Evolutionary conservation across 2,797 vertebrate species (phyloP).

Genomic region (Galagoides demidoff): DNA sequence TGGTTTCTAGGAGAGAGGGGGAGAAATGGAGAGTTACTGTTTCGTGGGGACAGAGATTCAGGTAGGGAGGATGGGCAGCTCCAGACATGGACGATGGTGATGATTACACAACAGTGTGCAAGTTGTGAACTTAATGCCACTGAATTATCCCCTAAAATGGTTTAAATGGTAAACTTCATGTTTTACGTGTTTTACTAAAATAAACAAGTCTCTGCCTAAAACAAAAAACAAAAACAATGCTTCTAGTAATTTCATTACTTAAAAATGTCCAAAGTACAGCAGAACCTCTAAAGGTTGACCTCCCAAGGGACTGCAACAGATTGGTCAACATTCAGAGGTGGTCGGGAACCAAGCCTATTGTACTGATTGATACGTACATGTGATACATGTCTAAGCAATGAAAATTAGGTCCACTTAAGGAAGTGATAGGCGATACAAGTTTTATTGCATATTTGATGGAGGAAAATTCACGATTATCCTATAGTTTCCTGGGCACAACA

Average conservation of each 20-base stretch:
- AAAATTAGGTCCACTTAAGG: too few relatives aligned
- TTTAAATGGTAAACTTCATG: not conserved
- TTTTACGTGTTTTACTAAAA: not conserved
- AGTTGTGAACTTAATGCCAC: not conserved
- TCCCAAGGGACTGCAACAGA: too few relatives aligned
- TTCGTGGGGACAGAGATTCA: not conserved
- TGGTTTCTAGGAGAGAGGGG: not conserved
- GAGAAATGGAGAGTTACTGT: not conserved
- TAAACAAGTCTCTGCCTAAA: not conserved
- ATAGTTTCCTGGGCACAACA: not conserved
- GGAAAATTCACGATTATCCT: not conserved
- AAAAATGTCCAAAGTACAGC: not conserved
- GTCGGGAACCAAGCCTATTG: too few relatives aligned
- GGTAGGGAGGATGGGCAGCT: not conserved
- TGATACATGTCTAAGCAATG: too few relatives aligned
- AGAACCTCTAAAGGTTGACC: too few relatives aligned
- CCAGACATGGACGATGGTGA: not conserved
- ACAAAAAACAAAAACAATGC: not conserved
- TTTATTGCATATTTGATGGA: not conserved
- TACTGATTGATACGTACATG: too few relatives aligned
- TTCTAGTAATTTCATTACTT: conserved; percentile 16
- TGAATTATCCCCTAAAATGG: not conserved
- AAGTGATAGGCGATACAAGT: too few relatives aligned
- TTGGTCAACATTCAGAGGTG: too few relatives aligned
- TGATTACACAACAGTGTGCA: not conserved